Conservation (phyloP, 1,140 invertebrate genomes). For the Aradophagus sp. region DNA sequence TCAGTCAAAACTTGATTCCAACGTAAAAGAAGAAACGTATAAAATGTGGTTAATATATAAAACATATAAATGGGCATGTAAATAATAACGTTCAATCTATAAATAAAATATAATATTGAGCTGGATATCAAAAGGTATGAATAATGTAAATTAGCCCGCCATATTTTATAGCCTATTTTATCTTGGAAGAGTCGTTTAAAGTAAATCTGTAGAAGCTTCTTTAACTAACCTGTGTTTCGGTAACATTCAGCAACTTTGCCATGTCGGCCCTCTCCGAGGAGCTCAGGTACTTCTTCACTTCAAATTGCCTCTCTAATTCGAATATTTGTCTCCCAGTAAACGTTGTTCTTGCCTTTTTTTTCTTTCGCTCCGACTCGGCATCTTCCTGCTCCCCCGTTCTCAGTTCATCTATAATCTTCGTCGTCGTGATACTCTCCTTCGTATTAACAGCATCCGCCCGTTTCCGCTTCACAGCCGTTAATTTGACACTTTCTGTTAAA, state of each 20-base stretch:
- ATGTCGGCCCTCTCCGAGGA: constrained; percentile 95
- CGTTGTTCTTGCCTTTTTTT: constrained; percentile 96
- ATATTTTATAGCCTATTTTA: no score
- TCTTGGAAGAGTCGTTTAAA: no score
- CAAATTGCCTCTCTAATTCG: constrained; percentile 96
- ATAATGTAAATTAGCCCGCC: no score
- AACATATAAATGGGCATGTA: no score
- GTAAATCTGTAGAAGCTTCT: no score
- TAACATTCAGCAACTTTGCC: constrained; percentile 94
- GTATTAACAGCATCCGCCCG: constrained; percentile 61
- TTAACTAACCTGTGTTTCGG: constrained; percentile 91
- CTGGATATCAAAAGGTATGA: no score
- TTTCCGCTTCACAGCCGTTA: constrained; percentile 67
- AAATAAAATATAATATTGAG: no score
- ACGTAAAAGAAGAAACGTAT: no score
- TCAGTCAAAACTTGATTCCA: no score
- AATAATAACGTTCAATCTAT: no score
- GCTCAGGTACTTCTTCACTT: constrained; percentile 96
- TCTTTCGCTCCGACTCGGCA: constrained; percentile 81
- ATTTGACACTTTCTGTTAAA: constrained; percentile 60
- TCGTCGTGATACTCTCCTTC: constrained; percentile 54
- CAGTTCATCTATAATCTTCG: constrained; percentile 56
- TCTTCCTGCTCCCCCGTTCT: constrained; percentile 71
- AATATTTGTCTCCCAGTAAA: constrained; percentile 97
- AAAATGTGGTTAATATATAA: no score